These are phyloP conservation scores for Trididemnum nubilum DNA, from an alignment of 23 tunicate genomes.

Conservation along the genomic window DNA sequence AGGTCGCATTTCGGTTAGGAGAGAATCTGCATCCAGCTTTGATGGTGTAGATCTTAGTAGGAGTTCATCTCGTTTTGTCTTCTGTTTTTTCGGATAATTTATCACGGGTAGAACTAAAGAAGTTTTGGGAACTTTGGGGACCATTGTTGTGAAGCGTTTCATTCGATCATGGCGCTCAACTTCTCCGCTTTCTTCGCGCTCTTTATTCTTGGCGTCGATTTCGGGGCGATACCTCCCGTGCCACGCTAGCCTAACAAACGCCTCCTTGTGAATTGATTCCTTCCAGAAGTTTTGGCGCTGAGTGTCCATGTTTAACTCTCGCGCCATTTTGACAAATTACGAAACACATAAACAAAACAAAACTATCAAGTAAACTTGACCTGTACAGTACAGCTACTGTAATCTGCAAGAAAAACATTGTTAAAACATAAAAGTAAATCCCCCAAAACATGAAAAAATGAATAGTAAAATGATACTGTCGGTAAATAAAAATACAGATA, in stretches of 20 bases:
- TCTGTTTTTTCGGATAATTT: slow-evolving; percentile 63
- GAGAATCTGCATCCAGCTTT: slow-evolving; percentile 36
- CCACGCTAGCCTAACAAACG: slow-evolving; percentile 82
- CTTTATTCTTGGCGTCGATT: slow-evolving; percentile 17
- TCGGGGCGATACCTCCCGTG: slow-evolving; percentile 54
- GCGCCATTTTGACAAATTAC: slow-evolving; percentile 60
- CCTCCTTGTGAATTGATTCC: slow-evolving; percentile 88
- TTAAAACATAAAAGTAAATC: too few species aligned
- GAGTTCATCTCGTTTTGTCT: slow-evolving; percentile 38
- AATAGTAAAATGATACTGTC: too few species aligned
- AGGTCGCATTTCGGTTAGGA: slow-evolving; percentile 81
- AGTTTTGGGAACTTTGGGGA: slow-evolving; percentile 66
- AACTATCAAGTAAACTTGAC: too few species aligned
- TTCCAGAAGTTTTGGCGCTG: slow-evolving; percentile 93
- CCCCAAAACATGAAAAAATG: too few species aligned
- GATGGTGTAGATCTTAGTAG: slow-evolving; percentile 23
- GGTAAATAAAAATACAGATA: too few species aligned
- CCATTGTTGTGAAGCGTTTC: slow-evolving; percentile 67
- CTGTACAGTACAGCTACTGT: too few species aligned
- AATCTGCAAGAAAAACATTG: too few species aligned
- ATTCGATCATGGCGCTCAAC: slow-evolving; percentile 20
- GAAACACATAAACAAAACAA: not conserved
- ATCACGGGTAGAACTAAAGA: slow-evolving; percentile 68
- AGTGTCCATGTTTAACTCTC: slow-evolving; percentile 92
- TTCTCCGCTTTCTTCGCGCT: not conserved